Evolutionary conservation across 2,113 vertebrate species (phyloP).

Genomic region (Cathartes aura): DNA sequence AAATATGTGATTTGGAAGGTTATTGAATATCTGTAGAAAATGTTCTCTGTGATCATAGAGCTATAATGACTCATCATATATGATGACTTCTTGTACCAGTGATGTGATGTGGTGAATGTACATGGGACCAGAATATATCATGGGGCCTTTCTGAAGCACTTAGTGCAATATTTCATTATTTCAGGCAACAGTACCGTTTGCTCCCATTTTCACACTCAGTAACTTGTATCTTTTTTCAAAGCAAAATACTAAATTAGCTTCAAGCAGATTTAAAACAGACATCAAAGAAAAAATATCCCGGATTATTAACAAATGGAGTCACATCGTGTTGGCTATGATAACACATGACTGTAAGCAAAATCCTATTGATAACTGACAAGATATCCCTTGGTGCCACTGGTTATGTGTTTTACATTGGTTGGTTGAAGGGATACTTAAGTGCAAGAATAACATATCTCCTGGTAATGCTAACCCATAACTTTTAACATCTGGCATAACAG

Average conservation of each 20-base stretch:
- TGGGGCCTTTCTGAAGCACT: not conserved
- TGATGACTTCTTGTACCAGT: not conserved
- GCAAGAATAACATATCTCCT: not conserved
- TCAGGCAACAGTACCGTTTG: not conserved
- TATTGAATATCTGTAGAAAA: constrained; percentile 39
- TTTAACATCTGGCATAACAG: not conserved
- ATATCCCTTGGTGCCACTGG: not conserved
- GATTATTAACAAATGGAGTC: not conserved
- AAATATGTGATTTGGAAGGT: constrained; percentile 24
- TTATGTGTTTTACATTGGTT: not conserved
- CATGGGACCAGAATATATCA: not conserved
- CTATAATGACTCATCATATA: not conserved
- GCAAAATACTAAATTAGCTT: not conserved
- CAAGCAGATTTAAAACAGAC: not conserved
- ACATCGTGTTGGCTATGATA: not conserved
- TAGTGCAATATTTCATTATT: not conserved
- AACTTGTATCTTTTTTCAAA: not conserved
- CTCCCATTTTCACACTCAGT: not conserved
- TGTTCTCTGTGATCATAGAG: not conserved
- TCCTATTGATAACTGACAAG: not conserved
- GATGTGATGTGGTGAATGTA: not conserved
- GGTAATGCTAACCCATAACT: not conserved
- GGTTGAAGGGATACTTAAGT: not conserved
- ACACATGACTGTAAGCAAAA: not conserved
- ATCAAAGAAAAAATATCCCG: not conserved